Base-by-base conservation (phyloP, 2,888 invertebrate species). In the Tuta absoluta region DNA sequence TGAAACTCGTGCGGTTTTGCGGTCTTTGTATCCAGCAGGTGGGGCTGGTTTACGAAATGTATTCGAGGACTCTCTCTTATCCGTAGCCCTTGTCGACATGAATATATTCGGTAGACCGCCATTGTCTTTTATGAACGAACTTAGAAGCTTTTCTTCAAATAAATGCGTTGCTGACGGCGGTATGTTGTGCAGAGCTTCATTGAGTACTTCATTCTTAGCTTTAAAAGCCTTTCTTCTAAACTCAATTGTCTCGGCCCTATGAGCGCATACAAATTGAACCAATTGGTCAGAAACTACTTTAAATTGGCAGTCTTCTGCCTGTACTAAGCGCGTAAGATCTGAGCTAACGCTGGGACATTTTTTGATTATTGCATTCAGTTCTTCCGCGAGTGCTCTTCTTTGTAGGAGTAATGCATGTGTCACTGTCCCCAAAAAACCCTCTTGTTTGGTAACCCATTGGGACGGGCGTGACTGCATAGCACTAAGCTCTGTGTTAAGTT, bases 351-450 rank as follows among this genome's bases (percentile, higher is more conserved):
- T 65, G 11, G 67, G 67, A 12, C 45, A 63, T 10, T 66, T 19
- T 3, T 62, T 62, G 1, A 65, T 57, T 19, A 65, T 21, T 7
- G 56, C 45, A 37, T 67, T 65, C 0, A 67, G 53, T 11, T 63
- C 64, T 45, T 67, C 67, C 1, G 64, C 64, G 19, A 68, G 45
- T 0, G 63, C 56, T 12, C 68, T 66, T 48, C 68, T 56, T 37
- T 70, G 68, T 17, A 51, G 48, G 11, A 69, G 51, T 10, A 67
- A 58, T 2, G 67, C 67, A 60, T 68, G 67, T 17, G 64, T 51
- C 19, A 70, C 68, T n/a, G 69, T 66, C 10, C 67, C 68, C 5
- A 70, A 19, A 21, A 67, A 23, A 17, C 64, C 67, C 45, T 70
- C 69, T 12, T 66, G 65, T 23, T 65, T 66, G 2, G 23, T 60